Evolutionary conservation across 2,113 vertebrate species (phyloP).

Genomic region (Heterotilapia buettikoferi): DNA sequence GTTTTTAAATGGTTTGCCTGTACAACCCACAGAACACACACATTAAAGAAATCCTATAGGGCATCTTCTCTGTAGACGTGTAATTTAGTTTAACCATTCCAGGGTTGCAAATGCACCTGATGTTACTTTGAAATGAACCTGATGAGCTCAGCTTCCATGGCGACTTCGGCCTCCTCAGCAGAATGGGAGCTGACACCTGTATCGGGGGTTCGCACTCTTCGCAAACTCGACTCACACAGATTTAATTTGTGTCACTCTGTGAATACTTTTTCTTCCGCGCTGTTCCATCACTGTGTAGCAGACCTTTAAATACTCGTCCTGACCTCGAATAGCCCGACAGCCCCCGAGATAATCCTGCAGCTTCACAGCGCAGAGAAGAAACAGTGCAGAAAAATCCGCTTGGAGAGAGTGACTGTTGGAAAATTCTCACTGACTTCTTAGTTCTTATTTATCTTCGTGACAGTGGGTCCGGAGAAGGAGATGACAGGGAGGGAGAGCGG

Average conservation of each 20-base stretch:
- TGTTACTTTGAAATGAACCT: not conserved
- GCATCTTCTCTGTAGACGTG: not conserved
- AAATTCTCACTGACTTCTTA: slow-evolving; percentile 46
- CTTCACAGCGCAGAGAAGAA: slow-evolving; percentile 2
- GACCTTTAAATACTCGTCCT: slow-evolving; percentile 29
- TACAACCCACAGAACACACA: not conserved
- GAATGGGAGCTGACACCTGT: slow-evolving; percentile 13
- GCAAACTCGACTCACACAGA: not conserved
- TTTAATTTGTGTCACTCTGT: slow-evolving; percentile 15
- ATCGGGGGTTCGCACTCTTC: not conserved
- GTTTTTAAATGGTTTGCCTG: not conserved
- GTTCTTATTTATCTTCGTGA: slow-evolving; percentile 51
- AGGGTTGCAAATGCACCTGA: not conserved
- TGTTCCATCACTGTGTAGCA: not conserved
- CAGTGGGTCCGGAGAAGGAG: slow-evolving; percentile 20
- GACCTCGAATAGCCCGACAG: slow-evolving; percentile 19
- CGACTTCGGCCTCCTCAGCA: not conserved
- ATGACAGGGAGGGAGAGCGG: not conserved
- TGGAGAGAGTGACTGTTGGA: slow-evolving; percentile 49
- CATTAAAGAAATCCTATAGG: not conserved
- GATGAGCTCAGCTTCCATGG: not conserved
- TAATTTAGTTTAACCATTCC: not conserved
- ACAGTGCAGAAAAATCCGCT: not conserved
- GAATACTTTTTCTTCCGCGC: not conserved
- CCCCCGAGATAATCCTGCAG: slow-evolving; percentile 32